Evolutionary conservation across 2,888 invertebrate genomes (phyloP).

Genomic region (Eupithecia dodoneata): DNA sequence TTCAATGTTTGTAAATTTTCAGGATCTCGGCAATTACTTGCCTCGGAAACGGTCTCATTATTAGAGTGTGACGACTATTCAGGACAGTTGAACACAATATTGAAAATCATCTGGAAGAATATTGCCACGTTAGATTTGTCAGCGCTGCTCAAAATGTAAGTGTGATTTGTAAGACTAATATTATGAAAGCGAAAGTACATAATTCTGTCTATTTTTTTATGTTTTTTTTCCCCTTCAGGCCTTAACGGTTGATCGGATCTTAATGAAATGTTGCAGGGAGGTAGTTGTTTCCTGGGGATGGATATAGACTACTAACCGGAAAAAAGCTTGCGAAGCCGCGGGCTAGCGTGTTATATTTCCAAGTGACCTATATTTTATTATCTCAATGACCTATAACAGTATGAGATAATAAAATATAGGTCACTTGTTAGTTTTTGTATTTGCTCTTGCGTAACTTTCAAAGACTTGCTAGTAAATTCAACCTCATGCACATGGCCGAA

Average conservation of each 20-base stretch:
- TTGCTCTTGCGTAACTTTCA: not conserved
- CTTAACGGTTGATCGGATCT: not conserved
- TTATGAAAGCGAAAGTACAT: not conserved
- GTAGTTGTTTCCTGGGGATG: no score
- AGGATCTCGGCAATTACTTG: conserved; percentile 63
- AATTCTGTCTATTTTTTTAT: not conserved
- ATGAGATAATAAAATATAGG: not conserved
- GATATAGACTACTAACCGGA: no score
- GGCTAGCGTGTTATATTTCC: not conserved
- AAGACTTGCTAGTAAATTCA: not conserved
- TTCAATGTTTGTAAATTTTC: conserved; percentile 38
- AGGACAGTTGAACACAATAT: conserved; percentile 76
- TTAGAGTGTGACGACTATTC: conserved; percentile 78
- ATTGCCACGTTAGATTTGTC: conserved; percentile 77
- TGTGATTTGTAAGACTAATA: conserved; percentile 30
- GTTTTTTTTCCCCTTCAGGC: no score
- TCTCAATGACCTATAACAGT: no score
- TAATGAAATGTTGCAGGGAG: not conserved
- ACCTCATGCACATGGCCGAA: not conserved
- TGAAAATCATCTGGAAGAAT: conserved; percentile 86
- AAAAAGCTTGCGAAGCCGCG: not conserved
- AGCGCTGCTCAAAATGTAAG: conserved; percentile 76
- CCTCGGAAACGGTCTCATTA: conserved; percentile 77
- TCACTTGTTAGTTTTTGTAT: not conserved
- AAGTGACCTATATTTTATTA: not conserved